These are phyloP conservation scores for Leucopternis melanops DNA, from an alignment of 2,113 vertebrate genomes.

Conservation along the genomic window DNA sequence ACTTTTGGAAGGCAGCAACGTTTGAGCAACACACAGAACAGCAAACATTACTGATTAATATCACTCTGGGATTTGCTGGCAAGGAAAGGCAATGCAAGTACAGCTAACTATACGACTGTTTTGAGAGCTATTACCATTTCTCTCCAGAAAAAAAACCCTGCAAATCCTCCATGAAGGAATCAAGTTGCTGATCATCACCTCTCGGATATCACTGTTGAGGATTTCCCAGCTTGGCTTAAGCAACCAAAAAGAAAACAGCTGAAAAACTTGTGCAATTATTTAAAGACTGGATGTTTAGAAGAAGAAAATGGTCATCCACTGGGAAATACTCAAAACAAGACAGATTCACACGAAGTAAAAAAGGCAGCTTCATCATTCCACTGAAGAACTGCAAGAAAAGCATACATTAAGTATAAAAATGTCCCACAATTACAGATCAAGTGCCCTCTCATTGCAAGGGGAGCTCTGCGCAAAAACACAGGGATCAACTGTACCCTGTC, in stretches of 20 bases:
- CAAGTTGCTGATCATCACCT: too few species aligned
- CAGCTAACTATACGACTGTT: rapidly evolving
- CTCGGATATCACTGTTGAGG: neutral
- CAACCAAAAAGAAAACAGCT: neutral
- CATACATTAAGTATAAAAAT: rapidly evolving
- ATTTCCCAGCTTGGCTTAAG: neutral
- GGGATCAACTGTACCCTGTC: too few species aligned
- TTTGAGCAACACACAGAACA: neutral
- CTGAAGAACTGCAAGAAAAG: neutral
- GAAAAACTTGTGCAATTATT: neutral
- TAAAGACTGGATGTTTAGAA: neutral
- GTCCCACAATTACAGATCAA: rapidly evolving
- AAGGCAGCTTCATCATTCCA: neutral
- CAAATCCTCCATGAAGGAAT: neutral
- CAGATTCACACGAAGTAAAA: neutral
- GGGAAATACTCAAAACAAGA: neutral
- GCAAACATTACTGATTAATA: neutral
- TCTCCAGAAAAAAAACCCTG: neutral
- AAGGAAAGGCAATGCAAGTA: neutral
- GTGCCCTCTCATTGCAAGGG: rapidly evolving
- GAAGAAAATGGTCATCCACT: neutral
- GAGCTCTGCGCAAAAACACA: neutral
- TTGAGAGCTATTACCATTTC: neutral
- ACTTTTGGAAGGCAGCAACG: neutral
- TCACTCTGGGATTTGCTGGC: neutral